Conservation (phyloP, 2,888 invertebrate genomes). For the Phaedon cochleariae region DNA sequence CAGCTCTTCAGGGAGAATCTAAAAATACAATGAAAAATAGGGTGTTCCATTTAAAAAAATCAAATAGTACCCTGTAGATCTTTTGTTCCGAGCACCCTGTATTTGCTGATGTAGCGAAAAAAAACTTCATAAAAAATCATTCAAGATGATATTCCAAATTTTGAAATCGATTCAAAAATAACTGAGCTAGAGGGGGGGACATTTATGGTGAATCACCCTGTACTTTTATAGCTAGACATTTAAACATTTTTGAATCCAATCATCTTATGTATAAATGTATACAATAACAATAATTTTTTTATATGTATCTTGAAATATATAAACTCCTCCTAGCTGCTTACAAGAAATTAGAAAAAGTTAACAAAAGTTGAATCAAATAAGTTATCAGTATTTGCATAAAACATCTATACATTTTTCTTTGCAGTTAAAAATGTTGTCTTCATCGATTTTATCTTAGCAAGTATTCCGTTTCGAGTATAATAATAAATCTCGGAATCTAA, state of each 20-base stretch:
- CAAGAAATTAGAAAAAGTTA: slow-evolving; percentile 41
- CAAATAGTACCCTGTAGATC: too few relatives aligned
- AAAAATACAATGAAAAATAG: too few relatives aligned
- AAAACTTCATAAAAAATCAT: too few relatives aligned
- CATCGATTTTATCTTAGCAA: slow-evolving; percentile 15
- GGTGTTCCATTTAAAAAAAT: too few relatives aligned
- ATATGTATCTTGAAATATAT: too few relatives aligned
- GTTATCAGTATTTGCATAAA: slow-evolving; percentile 30
- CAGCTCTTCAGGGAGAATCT: too few relatives aligned
- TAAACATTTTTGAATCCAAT: slow-evolving; percentile 44
- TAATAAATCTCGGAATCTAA: slow-evolving; percentile 23
- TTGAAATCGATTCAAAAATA: too few relatives aligned
- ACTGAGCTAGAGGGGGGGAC: too few relatives aligned
- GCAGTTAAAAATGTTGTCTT: slow-evolving; percentile 16
- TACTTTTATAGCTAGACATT: slow-evolving; percentile 49
- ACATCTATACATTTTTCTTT: slow-evolving; percentile 2
- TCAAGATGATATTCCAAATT: too few relatives aligned
- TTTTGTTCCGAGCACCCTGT: too few relatives aligned
- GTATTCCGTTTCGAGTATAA: slow-evolving; percentile 18
- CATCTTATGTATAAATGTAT: slow-evolving; percentile 28
- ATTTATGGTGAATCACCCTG: too few relatives aligned
- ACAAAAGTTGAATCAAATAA: slow-evolving; percentile 33
- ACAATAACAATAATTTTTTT: slow-evolving; percentile 31
- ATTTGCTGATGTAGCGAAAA: too few relatives aligned
- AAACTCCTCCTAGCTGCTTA: slow-evolving; percentile 47